phyloP scores from a whole-genome alignment of 2,797 vertebrate species.

The Ficedula albicollis region DNA sequence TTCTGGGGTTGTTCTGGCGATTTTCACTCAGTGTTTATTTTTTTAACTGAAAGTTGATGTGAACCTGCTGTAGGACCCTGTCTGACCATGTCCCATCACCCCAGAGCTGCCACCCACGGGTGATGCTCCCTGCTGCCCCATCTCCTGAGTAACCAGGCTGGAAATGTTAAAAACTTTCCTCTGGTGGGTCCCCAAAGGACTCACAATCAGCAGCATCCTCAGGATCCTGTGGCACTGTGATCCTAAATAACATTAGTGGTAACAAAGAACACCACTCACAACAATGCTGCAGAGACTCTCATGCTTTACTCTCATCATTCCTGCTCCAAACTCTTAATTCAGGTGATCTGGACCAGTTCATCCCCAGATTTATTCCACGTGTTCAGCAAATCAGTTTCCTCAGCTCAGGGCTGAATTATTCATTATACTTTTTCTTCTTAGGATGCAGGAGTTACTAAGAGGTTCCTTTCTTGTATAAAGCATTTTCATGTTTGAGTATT shows the following conservation, averaged over 20 bases:
- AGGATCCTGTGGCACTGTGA: neutral
- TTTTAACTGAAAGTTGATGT: neutral
- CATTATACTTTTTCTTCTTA: neutral
- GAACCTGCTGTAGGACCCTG: fast-evolving
- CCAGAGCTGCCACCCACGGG: fast-evolving
- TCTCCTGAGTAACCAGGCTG: fast-evolving
- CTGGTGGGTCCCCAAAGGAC: neutral
- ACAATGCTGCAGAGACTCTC: neutral
- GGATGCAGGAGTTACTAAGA: neutral
- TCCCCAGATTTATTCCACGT: neutral
- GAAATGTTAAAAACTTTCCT: neutral
- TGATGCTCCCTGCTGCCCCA: neutral
- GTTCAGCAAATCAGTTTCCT: neutral
- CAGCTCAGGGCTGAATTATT: slow-evolving; percentile 53
- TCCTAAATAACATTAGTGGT: neutral
- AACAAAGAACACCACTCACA: neutral
- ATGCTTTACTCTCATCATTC: neutral
- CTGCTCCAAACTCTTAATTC: neutral
- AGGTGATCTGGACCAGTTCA: neutral
- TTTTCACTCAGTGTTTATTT: fast-evolving
- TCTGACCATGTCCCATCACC: fast-evolving
- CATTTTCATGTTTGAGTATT: slow-evolving; percentile 45
- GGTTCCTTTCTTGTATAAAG: slow-evolving; percentile 12
- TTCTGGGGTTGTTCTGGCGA: neutral
- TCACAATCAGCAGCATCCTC: fast-evolving